Evolutionary conservation across 2,888 invertebrate species (phyloP).

Genomic region (Drosophila picticornis): DNA sequence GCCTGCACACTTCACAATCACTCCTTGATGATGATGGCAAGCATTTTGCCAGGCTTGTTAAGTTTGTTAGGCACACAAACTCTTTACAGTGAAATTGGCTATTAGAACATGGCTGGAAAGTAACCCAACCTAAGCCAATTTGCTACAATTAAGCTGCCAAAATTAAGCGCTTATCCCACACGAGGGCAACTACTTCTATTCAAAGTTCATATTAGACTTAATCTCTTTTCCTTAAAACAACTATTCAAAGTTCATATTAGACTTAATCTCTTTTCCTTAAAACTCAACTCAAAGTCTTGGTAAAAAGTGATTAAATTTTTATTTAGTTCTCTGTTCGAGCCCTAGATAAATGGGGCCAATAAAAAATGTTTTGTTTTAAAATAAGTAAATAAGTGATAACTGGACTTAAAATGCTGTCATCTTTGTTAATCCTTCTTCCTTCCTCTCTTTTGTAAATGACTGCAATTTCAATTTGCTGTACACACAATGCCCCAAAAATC

Average conservation of each 20-base stretch:
- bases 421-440: conserved; percentile 7
- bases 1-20: conserved; percentile 38
- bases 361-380: neutral
- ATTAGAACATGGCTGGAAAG: conserved; percentile 32
- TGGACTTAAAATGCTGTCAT: conserved; percentile 14
- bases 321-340: neutral
- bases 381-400: too few species aligned
- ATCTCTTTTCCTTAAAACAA: neutral
- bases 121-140: conserved; percentile 46
- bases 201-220: neutral
- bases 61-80: conserved; percentile 28
- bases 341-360: neutral
- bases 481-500: conserved; percentile 29
- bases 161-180: conserved; percentile 37
- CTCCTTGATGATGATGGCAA: conserved; percentile 17
- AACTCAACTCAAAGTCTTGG: neutral
- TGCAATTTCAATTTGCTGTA: conserved; percentile 58
- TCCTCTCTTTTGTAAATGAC: conserved; percentile 8
- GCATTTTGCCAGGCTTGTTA: conserved; percentile 31
- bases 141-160: conserved; percentile 49
- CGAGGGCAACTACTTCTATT: conserved; percentile 8
- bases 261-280: neutral
- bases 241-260: neutral
- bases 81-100: conserved; percentile 40
- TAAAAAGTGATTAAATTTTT: neutral